Conservation (phyloP, 1,140 invertebrate species). For the Stratiolaelaps scimitus region DNA sequence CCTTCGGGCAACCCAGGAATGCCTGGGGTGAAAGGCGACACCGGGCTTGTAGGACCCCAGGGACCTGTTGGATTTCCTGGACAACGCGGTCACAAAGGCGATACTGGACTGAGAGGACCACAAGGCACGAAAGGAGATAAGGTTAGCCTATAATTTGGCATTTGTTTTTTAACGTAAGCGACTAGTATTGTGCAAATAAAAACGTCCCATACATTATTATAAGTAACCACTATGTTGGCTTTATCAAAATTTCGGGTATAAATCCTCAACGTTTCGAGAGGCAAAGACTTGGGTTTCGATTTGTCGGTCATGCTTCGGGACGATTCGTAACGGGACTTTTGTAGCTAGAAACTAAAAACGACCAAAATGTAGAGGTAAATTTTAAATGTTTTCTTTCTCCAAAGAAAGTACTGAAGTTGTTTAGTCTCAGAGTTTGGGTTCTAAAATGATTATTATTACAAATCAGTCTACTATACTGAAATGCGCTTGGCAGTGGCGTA, state of each 20-base stretch:
- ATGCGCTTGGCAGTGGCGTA: too few species aligned
- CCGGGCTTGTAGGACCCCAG: conserved; percentile 48
- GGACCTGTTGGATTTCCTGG: conserved; percentile 63
- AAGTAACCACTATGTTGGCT: background rate
- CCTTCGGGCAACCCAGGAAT: conserved; percentile 55
- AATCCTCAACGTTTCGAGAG: background rate
- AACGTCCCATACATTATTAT: conserved; percentile 9
- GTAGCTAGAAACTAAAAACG: too few species aligned
- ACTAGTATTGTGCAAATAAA: too few species aligned
- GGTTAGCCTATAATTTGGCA: conserved; percentile 41
- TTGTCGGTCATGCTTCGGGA: too few species aligned
- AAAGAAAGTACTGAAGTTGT: too few species aligned
- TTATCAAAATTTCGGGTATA: conserved; percentile 22
- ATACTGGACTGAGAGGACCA: conserved; percentile 56
- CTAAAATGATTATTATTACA: too few species aligned
- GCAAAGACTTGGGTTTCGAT: too few species aligned
- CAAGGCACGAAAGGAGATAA: conserved; percentile 55
- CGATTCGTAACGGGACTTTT: too few species aligned
- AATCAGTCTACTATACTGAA: too few species aligned
- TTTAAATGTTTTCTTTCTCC: too few species aligned
- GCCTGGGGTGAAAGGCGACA: conserved; percentile 53
- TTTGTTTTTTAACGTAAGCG: background rate
- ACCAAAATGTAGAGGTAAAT: too few species aligned
- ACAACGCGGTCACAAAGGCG: conserved; percentile 51
- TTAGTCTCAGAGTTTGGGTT: too few species aligned